Evolutionary conservation across 2,888 invertebrate species (phyloP).

Genomic region (Auanema freiburgensis): DNA sequence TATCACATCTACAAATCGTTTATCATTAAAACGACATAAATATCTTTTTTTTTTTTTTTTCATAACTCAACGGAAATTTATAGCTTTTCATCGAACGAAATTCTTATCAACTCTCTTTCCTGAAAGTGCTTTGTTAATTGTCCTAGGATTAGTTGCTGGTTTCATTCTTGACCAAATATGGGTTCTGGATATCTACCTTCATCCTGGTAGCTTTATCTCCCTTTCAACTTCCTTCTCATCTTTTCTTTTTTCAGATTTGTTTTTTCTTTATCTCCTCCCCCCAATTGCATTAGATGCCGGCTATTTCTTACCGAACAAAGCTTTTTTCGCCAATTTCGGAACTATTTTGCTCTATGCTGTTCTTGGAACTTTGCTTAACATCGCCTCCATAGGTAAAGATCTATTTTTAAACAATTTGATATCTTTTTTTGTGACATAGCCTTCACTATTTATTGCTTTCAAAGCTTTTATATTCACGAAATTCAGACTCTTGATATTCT

Average conservation of each 20-base stretch:
- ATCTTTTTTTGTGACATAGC: conserved; percentile 28
- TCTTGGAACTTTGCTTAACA: conserved; percentile 93
- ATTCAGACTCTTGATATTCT: conserved; percentile 49
- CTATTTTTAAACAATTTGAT: neutral
- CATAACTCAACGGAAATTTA: conserved; percentile 13
- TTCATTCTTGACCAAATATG: conserved; percentile 40
- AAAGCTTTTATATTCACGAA: conserved; percentile 34
- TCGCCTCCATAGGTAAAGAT: conserved; percentile 70
- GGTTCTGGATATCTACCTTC: conserved; percentile 41
- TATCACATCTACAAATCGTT: too few species aligned
- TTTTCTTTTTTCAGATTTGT: conserved; percentile 74
- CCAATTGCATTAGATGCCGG: conserved; percentile 98
- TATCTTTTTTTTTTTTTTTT: conserved; percentile 3
- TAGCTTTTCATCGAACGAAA: conserved; percentile 42
- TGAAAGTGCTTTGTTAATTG: conserved; percentile 49
- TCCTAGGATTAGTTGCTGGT: conserved; percentile 41
- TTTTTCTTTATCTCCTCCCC: conserved; percentile 95
- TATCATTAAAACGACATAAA: neutral
- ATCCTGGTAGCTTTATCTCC: conserved; percentile 38
- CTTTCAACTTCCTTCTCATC: neutral
- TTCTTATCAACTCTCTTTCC: conserved; percentile 38
- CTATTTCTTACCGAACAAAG: conserved; percentile 95
- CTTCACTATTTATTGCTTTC: conserved; percentile 39
- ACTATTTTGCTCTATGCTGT: conserved; percentile 88
- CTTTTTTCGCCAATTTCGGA: conserved; percentile 92